Base-by-base conservation (phyloP, 2,797 vertebrate species). In the Trachurus trachurus region DNA sequence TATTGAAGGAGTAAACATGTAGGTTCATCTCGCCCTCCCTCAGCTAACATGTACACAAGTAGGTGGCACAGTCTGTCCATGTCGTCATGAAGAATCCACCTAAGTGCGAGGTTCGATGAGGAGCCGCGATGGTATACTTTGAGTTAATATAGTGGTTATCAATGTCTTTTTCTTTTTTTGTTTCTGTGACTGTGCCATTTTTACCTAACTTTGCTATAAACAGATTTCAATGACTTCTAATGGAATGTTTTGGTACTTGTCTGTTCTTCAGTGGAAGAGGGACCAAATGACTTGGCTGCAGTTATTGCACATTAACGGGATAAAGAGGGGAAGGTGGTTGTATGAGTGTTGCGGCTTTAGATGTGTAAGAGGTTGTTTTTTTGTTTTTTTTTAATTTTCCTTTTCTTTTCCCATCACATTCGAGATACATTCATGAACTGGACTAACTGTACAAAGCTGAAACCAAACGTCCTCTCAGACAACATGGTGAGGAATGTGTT, bases 151-250 rank as follows among this genome's bases (percentile, higher is more conserved):
- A 73, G 75, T 91, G 84, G 70, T 89, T 76, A 74, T 87, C 64
- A 78, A 64, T 81, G 80, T 91, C 87, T 92, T 69, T 50, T 88
- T 92, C 26, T 26, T 26, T 26, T 3, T 26, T 26, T 26, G 1
- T 91, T 87, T 92, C 82, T 87, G 87, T 91, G 93, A 93, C 90
- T 88, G 91, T 95, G 93, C 89, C 93, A 95, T 94, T 93, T 91
- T 90, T 83, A 81, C 87, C 73, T 93, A 88, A 87, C 81, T 91
- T 93, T 90, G 88, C 81, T 94, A 90, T 80, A 86, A 91, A 91
- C 68, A 63, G 66, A 87, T 90, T 91, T 82, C 86, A 88, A 39
- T 89, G 75, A 82, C 80, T 92, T 87, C 83, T 87, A 76, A 86
- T 76, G 61, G 87, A 83, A 89, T 84, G 86, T 92, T 87, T 89